Base-by-base conservation (phyloP, 2,113 vertebrate species). In the Castor canadensis region DNA sequence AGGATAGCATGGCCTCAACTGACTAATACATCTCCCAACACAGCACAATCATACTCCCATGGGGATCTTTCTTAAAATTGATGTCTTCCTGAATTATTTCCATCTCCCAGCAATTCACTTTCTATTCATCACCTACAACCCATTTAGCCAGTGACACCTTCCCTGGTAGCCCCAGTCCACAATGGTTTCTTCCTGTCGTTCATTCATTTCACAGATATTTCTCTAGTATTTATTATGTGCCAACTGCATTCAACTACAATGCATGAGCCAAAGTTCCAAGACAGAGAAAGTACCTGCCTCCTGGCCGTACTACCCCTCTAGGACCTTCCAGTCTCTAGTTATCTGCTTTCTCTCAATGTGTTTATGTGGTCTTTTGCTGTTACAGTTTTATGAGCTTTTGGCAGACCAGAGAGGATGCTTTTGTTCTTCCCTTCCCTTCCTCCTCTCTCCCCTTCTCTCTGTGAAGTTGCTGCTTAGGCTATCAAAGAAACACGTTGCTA, bases 401-500 rank as follows among this genome's bases (percentile, higher is more conserved):
- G n/a, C 87, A 73, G 79, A 17, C n/a, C 38, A 0, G 13, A 66
- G 60, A 91, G 40, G 58, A 67, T 49, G 60, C 12, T 76, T 73
- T 58, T 69, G 28, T 49, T 84, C 83, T 47, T 66, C 40, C n/a
- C 32, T 66, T 64, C 71, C 35, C 38, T 45, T 20, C 15, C 58
- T 38, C n/a, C 45, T 12, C 17, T 35, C 28, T 22, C n/a, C 40
- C 28, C 40, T 56, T 19, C 79, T 52, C 40, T 47, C 77, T 35
- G 62, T 35, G 77, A 89, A 79, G 40, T 35, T 88, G 86, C 86
- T 1, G 24, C 94, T 91, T 87, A 11, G 13, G 83, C 49, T 82
- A 86, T 95, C 97, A 97, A 96, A 95, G 52, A 97, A 95, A 96
- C 85, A 22, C 47, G 76, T 83, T 87, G 69, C 69, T 54, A 76